Conservation (phyloP, 2,888 invertebrate species). For the Coleophora flavipennella region DNA sequence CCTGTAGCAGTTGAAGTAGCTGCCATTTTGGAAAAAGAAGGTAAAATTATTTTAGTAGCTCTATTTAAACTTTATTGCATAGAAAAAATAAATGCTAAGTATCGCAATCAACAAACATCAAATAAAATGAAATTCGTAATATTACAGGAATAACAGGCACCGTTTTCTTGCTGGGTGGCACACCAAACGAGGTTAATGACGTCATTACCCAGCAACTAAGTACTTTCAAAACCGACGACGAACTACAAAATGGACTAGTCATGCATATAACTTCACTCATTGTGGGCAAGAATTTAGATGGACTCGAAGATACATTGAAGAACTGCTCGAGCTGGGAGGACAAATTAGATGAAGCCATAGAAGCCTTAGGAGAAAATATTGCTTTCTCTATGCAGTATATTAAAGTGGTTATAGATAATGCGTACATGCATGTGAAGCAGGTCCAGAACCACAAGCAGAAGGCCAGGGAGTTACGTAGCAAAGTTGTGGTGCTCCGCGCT, state of each 20-base stretch:
- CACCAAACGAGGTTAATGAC: neutral
- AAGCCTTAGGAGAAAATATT: conserved; percentile 22
- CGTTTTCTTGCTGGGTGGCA: neutral
- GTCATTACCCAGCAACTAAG: conserved; percentile 19
- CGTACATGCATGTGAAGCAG: conserved; percentile 24
- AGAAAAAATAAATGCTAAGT: too few relatives aligned
- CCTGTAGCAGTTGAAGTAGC: conserved; percentile 34
- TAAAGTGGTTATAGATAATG: conserved; percentile 25
- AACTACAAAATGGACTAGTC: conserved; percentile 22
- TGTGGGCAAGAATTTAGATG: conserved; percentile 6
- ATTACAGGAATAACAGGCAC: neutral
- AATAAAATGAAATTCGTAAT: too few relatives aligned
- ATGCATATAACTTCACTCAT: conserved; percentile 23
- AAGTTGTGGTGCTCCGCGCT: conserved; percentile 26
- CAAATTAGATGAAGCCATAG: conserved; percentile 21
- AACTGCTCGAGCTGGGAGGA: conserved; percentile 14
- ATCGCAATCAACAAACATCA: too few relatives aligned
- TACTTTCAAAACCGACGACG: conserved; percentile 16
- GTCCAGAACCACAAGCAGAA: conserved; percentile 16
- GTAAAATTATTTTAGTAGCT: conserved; percentile 19
- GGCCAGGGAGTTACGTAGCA: conserved; percentile 22
- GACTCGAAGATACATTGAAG: conserved; percentile 8
- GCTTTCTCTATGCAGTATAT: conserved; percentile 34
- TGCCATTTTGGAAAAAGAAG: conserved; percentile 32
- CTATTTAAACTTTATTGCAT: too few relatives aligned